Evolutionary conservation across 1,140 invertebrate genomes (phyloP), one percentile per base, ranked within the genome.

Genomic region (Drosophila fuyamai): DNA sequence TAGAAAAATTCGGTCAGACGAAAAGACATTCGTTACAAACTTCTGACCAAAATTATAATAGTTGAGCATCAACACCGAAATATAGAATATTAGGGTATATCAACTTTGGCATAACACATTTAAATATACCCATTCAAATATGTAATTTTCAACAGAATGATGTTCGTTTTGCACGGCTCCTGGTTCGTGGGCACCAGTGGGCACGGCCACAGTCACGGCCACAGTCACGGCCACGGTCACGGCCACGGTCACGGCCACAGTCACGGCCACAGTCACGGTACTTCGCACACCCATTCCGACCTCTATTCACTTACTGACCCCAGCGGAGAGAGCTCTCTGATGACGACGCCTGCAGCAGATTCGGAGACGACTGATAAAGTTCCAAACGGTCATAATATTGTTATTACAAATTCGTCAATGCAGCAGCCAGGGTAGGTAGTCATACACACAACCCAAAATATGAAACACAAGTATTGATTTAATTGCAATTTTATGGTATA

Each of bases 91-190:
- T 2, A 23, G 18, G 18, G 18, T 2, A 23, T 23, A 23, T 23
- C 18, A 23, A 23, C 18, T 2, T 23, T 23, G 2, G 18, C 18
- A 23, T 2, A 23, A 23, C 1, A 23, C 18, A 23, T 23, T 23
- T 23, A 23, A 1, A 2, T 1, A 4, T 23, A 4, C 2, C 23
- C 23, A 23, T 23, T 23, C 4, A 23, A 18, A 23, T 23, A 23
- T 23, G 3, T 23, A 23, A 23, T 4, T 23, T 23, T 23, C 29
- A 32, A 71, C 83, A 96, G 96, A 63, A 96, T 97, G 94, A 96
- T 96, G 27, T 92, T 95, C 18, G 94, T 96, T 32, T 92, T 97
- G 47, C 96, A 97, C 83, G 95, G 95, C 4, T 94, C 93, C 36
- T 94, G 94, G 79, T 67, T 90, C 46, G 65, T 57, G n/a, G 93